Conservation (phyloP, 1,140 invertebrate species). For the Berghia stephanieae region DNA sequence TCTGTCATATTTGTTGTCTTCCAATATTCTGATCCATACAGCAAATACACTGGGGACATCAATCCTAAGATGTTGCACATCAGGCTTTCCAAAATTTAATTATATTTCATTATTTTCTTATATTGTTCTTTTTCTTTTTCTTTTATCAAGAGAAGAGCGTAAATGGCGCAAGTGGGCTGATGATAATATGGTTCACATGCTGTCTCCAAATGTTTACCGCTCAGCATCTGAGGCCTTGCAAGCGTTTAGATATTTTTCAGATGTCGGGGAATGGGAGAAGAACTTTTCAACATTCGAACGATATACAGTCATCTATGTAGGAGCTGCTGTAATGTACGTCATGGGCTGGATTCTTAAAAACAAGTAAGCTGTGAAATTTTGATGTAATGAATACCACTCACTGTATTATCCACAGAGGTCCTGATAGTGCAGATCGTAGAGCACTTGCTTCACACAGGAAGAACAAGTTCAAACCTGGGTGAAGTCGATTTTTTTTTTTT, state of each 20-base stretch:
- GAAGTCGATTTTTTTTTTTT: too few species aligned
- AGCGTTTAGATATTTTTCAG: constrained; percentile 60
- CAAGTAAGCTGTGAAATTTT: constrained; percentile 73
- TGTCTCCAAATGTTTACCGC: constrained; percentile 97
- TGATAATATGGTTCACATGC: constrained; percentile 84
- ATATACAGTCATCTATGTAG: constrained; percentile 89
- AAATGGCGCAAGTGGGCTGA: constrained; percentile 97
- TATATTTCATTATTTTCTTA: too few species aligned
- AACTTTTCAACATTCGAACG: constrained; percentile 88
- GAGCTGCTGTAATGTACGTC: constrained; percentile 92
- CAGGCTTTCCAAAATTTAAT: too few species aligned
- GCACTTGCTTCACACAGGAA: too few species aligned
- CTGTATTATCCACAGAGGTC: too few species aligned
- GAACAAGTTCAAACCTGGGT: too few species aligned
- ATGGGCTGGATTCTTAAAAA: constrained; percentile 90
- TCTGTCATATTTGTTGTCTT: too few species aligned
- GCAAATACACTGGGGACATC: too few species aligned
- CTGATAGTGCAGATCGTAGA: too few species aligned
- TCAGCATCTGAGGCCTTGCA: constrained; percentile 78
- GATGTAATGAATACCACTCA: too few species aligned
- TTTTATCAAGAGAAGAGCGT: constrained; percentile 79
- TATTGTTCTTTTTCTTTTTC: background rate
- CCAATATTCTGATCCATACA: too few species aligned
- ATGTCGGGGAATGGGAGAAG: constrained; percentile 90
- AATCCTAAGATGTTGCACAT: too few species aligned